Conservation (phyloP, 2,888 invertebrate species). For the Dexiosoma caninum region DNA sequence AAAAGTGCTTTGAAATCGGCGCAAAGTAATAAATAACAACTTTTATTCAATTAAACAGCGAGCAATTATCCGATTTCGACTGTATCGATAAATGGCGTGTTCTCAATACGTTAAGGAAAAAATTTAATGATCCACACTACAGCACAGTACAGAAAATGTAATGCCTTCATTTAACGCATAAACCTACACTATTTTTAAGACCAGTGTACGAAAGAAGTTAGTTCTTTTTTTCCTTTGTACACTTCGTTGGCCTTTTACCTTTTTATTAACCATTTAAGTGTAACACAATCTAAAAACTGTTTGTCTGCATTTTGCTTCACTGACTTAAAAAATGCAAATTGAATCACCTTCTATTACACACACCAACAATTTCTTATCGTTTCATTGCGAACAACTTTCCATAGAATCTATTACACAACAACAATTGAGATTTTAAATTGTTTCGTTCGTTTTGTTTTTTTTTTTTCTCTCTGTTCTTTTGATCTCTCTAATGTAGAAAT, state of each 20-base stretch:
- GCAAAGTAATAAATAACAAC: too few species aligned
- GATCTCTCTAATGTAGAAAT: neutral
- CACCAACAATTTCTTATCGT: slow-evolving; percentile 53
- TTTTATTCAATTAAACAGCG: too few species aligned
- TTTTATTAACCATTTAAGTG: slow-evolving; percentile 54
- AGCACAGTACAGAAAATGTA: too few species aligned
- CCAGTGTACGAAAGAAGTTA: slow-evolving; percentile 7
- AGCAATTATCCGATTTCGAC: too few species aligned
- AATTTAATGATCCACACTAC: too few species aligned
- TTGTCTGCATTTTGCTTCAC: slow-evolving; percentile 64
- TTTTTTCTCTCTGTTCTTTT: neutral
- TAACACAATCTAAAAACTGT: slow-evolving; percentile 61
- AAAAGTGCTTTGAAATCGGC: too few species aligned
- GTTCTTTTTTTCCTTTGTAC: neutral
- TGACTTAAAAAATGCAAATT: slow-evolving; percentile 64
- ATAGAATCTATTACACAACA: slow-evolving; percentile 42
- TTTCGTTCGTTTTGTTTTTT: slow-evolving; percentile 9
- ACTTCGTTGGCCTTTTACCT: slow-evolving; percentile 22
- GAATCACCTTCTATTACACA: slow-evolving; percentile 59
- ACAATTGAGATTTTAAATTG: slow-evolving; percentile 43
- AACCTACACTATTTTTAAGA: too few species aligned
- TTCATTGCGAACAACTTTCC: slow-evolving; percentile 33
- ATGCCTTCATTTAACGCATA: too few species aligned
- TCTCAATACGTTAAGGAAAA: too few species aligned
- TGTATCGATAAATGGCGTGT: too few species aligned